Evolutionary conservation across 2,113 vertebrate species (phyloP).

Genomic region (Coregonus clupeaformis): DNA sequence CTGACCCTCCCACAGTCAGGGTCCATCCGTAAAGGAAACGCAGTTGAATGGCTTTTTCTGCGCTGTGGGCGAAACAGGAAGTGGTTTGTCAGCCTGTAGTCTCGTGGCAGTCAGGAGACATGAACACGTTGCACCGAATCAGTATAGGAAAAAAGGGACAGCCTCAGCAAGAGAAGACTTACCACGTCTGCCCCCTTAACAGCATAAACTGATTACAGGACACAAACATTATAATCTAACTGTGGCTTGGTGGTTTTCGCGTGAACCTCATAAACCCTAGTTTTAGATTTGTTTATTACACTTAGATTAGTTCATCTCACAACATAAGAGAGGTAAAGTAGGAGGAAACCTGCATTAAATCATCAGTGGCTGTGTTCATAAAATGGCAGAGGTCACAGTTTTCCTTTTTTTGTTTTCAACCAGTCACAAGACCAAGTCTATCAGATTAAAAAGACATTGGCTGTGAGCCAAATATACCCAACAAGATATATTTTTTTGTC

Average conservation of each 20-base stretch:
- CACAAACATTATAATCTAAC: background rate
- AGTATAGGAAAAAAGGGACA: background rate
- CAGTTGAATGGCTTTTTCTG: background rate
- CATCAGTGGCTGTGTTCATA: too few relatives aligned
- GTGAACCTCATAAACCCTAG: too few relatives aligned
- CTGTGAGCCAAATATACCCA: too few relatives aligned
- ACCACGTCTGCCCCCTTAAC: background rate
- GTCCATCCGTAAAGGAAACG: background rate
- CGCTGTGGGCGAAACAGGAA: constrained; percentile 1
- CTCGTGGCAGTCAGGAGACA: background rate
- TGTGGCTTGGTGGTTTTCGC: background rate
- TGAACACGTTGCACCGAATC: background rate
- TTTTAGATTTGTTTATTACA: background rate
- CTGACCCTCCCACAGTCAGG: background rate
- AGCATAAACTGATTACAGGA: background rate
- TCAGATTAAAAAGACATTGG: too few relatives aligned
- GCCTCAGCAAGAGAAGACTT: background rate
- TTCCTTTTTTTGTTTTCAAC: too few relatives aligned
- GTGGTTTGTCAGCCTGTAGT: background rate
- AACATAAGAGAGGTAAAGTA: too few relatives aligned
- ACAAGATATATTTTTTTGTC: too few relatives aligned
- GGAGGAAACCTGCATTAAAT: too few relatives aligned
- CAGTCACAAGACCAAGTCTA: too few relatives aligned
- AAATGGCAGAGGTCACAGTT: too few relatives aligned
- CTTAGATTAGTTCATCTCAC: background rate